These are phyloP conservation scores for Aquatica leii DNA, from an alignment of 2,888 invertebrate genomes.

Conservation along the genomic window DNA sequence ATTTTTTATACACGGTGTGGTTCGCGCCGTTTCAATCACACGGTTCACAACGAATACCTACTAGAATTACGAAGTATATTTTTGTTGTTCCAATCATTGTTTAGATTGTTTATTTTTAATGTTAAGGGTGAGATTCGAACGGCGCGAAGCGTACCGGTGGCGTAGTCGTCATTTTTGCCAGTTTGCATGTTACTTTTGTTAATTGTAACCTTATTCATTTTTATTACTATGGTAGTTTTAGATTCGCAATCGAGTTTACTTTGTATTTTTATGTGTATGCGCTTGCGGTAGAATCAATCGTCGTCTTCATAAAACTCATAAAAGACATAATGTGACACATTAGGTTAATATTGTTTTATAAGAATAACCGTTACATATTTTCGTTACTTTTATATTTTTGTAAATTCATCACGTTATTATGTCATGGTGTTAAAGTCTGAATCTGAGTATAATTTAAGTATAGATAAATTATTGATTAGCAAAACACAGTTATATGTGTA, in stretches of 20 bases:
- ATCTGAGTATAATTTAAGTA: conserved; percentile 62
- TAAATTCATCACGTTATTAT: conserved; percentile 46
- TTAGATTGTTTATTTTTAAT: conserved; percentile 44
- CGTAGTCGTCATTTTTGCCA: conserved; percentile 59
- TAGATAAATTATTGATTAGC: conserved; percentile 21
- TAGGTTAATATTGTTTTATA: conserved; percentile 37
- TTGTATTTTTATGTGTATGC: conserved; percentile 50
- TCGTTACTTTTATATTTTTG: conserved; percentile 47
- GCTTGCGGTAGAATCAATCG: conserved; percentile 39
- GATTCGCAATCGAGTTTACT: conserved; percentile 53
- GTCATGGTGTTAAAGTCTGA: conserved; percentile 62
- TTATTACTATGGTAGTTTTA: conserved; percentile 54
- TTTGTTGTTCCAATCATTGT: conserved; percentile 46
- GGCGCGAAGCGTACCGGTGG: conserved; percentile 47
- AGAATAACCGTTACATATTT: conserved; percentile 43
- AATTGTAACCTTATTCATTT: conserved; percentile 35
- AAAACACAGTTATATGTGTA: conserved; percentile 4
- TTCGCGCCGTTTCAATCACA: conserved; percentile 47
- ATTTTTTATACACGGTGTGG: conserved; percentile 51
- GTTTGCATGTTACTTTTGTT: conserved; percentile 47
- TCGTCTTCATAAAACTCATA: conserved; percentile 40
- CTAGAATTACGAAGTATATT: conserved; percentile 48
- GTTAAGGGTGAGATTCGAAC: conserved; percentile 45
- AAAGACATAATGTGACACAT: conserved; percentile 60
- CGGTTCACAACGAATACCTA: conserved; percentile 54